Percentiles rank a stretch among this genome's conserved stretches.
Evolutionary conservation across 1,140 invertebrate genomes (phyloP).

Genomic region (Drosophila punjabiensis): DNA sequence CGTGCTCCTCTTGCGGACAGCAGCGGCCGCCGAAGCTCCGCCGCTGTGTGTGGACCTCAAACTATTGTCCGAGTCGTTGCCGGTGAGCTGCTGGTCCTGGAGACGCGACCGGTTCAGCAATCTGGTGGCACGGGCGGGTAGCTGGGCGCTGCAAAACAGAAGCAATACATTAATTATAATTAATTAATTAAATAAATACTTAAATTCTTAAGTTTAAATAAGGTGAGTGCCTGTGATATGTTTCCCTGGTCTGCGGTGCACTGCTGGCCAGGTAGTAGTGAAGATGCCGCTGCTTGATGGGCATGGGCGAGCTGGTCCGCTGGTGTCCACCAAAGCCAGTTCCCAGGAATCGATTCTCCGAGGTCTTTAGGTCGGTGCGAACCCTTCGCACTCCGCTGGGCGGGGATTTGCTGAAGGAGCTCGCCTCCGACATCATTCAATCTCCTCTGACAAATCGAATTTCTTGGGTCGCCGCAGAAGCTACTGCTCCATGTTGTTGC

Average conservation of each 20-base stretch:
- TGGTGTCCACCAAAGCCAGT: conserved; percentile 18
- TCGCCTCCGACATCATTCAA: conserved; percentile 27
- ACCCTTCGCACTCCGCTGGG: conserved; percentile 86
- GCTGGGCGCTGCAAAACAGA: conserved; percentile 68
- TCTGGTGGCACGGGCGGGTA: conserved; percentile 82
- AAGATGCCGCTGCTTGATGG: conserved; percentile 56
- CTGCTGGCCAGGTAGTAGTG: conserved; percentile 61
- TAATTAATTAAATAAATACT: not conserved
- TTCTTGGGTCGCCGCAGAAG: conserved; percentile 20
- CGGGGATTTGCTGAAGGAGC: conserved; percentile 60
- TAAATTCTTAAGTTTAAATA: no score
- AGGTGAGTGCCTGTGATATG: conserved; percentile 67
- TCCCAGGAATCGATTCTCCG: conserved; percentile 73
- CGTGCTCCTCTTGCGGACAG: conserved; percentile 57
- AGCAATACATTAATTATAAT: not conserved
- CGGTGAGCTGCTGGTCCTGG: conserved; percentile 71
- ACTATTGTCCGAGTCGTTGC: conserved; percentile 78
- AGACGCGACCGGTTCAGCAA: conserved; percentile 82
- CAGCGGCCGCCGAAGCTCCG: conserved; percentile 48
- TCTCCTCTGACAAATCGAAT: conserved; percentile 39
- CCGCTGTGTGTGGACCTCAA: conserved; percentile 69
- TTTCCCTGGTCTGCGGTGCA: conserved; percentile 63
- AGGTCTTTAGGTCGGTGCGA: conserved; percentile 83
- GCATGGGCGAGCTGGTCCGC: conserved; percentile 59
- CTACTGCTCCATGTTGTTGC: conserved; percentile 22